These are phyloP conservation scores for Platysternon megacephalum DNA, from an alignment of 2,113 vertebrate species.

Conservation along the genomic window DNA sequence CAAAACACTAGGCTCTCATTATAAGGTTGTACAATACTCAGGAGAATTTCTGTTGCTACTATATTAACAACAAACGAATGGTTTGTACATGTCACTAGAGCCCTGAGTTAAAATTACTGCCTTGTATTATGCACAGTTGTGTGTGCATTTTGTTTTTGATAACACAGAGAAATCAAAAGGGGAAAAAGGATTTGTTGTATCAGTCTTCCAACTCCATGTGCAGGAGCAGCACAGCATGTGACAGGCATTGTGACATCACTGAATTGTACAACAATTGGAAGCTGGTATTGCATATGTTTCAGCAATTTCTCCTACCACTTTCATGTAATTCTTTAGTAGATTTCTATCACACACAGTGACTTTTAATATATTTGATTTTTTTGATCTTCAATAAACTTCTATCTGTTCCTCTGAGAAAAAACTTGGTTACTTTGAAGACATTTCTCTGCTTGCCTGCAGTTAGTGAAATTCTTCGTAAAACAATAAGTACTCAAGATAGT, in stretches of 20 bases:
- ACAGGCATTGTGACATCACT: neutral
- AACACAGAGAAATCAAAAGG: constrained; percentile 9
- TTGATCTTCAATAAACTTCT: constrained; percentile 63
- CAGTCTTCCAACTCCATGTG: neutral
- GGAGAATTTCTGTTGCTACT: constrained; percentile 52
- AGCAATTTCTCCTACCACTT: constrained; percentile 37
- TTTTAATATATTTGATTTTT: constrained; percentile 65
- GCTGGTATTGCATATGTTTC: neutral
- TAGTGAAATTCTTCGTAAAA: constrained; percentile 45
- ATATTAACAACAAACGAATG: constrained; percentile 62
- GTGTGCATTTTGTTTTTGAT: constrained; percentile 42
- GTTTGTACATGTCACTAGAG: constrained; percentile 29
- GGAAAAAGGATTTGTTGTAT: neutral
- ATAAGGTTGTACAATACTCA: constrained; percentile 63
- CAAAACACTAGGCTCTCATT: constrained; percentile 48
- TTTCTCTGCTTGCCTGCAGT: constrained; percentile 28
- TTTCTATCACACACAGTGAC: constrained; percentile 48
- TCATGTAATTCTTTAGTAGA: constrained; percentile 60
- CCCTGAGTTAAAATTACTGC: constrained; percentile 23
- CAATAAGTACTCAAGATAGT: neutral
- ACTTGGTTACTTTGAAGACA: constrained; percentile 56
- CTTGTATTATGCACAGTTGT: constrained; percentile 3
- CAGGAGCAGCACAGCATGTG: constrained; percentile 1
- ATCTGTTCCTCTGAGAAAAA: constrained; percentile 44
- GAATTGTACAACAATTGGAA: constrained; percentile 33